Conservation (phyloP, 2,888 invertebrate genomes). For the Erpobdella octoculata region DNA sequence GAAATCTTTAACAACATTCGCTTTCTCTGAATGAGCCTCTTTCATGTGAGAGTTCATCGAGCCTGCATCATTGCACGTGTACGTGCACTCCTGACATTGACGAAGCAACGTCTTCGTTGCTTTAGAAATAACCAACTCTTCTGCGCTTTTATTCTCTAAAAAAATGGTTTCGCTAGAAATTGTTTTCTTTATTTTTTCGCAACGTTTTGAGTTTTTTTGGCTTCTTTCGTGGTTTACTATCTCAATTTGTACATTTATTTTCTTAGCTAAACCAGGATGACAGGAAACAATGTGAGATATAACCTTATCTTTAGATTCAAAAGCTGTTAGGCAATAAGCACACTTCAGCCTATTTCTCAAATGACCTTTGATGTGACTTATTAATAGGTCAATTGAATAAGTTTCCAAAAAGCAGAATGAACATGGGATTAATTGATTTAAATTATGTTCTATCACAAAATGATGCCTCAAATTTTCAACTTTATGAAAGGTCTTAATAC, state of each 20-base stretch:
- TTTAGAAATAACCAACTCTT: neutral
- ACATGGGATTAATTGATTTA: slow-evolving; percentile 2
- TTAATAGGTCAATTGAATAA: neutral
- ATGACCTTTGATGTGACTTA: slow-evolving; percentile 29
- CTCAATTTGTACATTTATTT: slow-evolving; percentile 29
- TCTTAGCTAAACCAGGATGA: slow-evolving; percentile 25
- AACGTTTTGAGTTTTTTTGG: neutral
- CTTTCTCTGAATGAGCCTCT: neutral
- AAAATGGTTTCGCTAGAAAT: neutral
- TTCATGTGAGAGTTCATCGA: slow-evolving; percentile 24
- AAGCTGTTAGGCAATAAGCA: slow-evolving; percentile 27
- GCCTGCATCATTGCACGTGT: slow-evolving; percentile 16
- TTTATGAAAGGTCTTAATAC: neutral
- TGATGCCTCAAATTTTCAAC: slow-evolving; percentile 17
- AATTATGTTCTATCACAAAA: neutral
- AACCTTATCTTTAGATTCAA: slow-evolving; percentile 26
- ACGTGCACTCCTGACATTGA: slow-evolving; percentile 27
- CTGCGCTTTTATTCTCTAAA: neutral
- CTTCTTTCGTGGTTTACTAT: slow-evolving; percentile 27
- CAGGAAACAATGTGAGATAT: slow-evolving; percentile 20
- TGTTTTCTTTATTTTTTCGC: neutral
- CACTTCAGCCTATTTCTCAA: slow-evolving; percentile 28
- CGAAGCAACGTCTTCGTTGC: slow-evolving; percentile 2
- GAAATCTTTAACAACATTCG: slow-evolving; percentile 12
- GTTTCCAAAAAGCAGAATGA: slow-evolving; percentile 28